phyloP scores from a whole-genome alignment of 2,113 vertebrate species.

The zebrafish (Danio rerio) region GRCz12tu NC_133200.1:5456001-5456500 shows the following conservation, averaged over 20 bases:
- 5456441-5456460: too few species aligned
- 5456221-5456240: conserved; percentile 88
- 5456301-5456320: not conserved
- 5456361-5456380: not conserved
- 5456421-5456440: too few species aligned
- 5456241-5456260: not conserved
- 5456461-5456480: too few species aligned
- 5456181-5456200: conserved; percentile 97
- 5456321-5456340: not conserved
- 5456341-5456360: too few species aligned
- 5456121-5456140: conserved; percentile 98
- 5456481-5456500: too few species aligned
- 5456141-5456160: conserved; percentile 96
- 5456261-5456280: too few species aligned
- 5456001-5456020: too few species aligned
- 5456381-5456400: not conserved
- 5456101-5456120: conserved; percentile 98
- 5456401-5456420: too few species aligned
- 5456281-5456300: too few species aligned
- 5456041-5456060: not conserved
- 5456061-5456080: not conserved
- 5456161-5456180: conserved; percentile 95
- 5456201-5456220: conserved; percentile 94
- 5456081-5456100: conserved; percentile 92
- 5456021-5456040: not conserved